Evolutionary conservation across 2,888 invertebrate species (phyloP).

Genomic region (Dicranocentrus wangi): DNA sequence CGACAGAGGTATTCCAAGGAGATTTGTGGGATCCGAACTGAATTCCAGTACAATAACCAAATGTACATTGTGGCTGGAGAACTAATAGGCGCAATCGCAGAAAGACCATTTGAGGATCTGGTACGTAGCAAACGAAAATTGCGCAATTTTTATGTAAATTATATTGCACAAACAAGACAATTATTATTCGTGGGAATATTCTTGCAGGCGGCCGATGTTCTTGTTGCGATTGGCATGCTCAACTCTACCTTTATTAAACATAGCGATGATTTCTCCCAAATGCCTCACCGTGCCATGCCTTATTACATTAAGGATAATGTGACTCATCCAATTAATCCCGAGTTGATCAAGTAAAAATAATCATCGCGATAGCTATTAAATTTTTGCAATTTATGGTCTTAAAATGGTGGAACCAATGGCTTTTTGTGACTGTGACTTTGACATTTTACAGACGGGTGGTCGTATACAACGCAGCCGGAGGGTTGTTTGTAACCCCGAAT

Average conservation of each 20-base stretch:
- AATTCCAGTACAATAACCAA: slow-evolving; percentile 61
- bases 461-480: slow-evolving; percentile 55
- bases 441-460: slow-evolving; percentile 40
- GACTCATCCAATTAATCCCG: slow-evolving; percentile 33
- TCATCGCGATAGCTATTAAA: too few species aligned
- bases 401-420: background rate
- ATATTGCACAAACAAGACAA: background rate
- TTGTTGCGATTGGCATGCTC: slow-evolving; percentile 63
- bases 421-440: background rate
- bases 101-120: slow-evolving; percentile 36
- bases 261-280: slow-evolving; percentile 40
- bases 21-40: slow-evolving; percentile 54
- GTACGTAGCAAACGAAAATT: slow-evolving; percentile 23
- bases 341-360: slow-evolving; percentile 56
- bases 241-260: slow-evolving; percentile 34
- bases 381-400: too few species aligned
- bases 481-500: slow-evolving; percentile 44
- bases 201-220: slow-evolving; percentile 16
- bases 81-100: slow-evolving; percentile 44
- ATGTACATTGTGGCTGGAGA: slow-evolving; percentile 61
- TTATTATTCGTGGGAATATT: background rate
- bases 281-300: slow-evolving; percentile 45
- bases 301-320: slow-evolving; percentile 50
- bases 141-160: background rate
- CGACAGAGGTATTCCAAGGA: slow-evolving; percentile 59